Evolutionary conservation across 1,140 invertebrate genomes (phyloP).

Genomic region (Ruditapes philippinarum): DNA sequence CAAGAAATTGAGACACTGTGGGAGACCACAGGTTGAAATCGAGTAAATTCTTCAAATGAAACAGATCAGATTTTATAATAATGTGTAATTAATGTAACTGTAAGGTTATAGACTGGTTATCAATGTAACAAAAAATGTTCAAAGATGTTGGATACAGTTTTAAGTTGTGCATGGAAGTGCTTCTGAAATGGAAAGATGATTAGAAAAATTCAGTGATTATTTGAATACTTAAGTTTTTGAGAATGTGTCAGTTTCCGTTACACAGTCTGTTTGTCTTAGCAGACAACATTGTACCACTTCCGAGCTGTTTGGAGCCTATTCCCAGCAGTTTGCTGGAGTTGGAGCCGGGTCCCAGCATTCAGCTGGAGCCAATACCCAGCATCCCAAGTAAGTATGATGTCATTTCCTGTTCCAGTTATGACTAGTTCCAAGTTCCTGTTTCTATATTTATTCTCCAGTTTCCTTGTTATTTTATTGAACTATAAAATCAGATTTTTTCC

Average conservation of each 20-base stretch:
- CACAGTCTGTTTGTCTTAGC: conserved; percentile 46
- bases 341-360: too few relatives aligned
- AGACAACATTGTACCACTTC: conserved; percentile 16
- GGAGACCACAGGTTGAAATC: not conserved
- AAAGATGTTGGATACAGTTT: too few relatives aligned
- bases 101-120: too few relatives aligned
- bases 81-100: too few relatives aligned
- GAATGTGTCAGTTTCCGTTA: conserved; percentile 55
- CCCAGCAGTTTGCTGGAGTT: not conserved
- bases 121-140: too few relatives aligned
- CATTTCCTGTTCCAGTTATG: not conserved
- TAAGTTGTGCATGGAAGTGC: too few relatives aligned
- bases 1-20: conserved; percentile 21
- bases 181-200: too few relatives aligned
- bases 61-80: too few relatives aligned
- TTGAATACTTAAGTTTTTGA: not conserved
- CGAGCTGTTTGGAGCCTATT: not conserved
- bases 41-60: not conserved
- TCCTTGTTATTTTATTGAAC: not conserved
- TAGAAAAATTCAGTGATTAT: not conserved
- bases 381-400: conserved; percentile 4
- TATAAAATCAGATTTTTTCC: too few relatives aligned
- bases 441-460: not conserved
- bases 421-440: not conserved
- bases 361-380: conserved; percentile 24